Percentiles rank a stretch among this genome's conserved stretches.
Evolutionary conservation across 2,113 vertebrate species (phyloP).

Genomic region (Polypterus senegalus): DNA sequence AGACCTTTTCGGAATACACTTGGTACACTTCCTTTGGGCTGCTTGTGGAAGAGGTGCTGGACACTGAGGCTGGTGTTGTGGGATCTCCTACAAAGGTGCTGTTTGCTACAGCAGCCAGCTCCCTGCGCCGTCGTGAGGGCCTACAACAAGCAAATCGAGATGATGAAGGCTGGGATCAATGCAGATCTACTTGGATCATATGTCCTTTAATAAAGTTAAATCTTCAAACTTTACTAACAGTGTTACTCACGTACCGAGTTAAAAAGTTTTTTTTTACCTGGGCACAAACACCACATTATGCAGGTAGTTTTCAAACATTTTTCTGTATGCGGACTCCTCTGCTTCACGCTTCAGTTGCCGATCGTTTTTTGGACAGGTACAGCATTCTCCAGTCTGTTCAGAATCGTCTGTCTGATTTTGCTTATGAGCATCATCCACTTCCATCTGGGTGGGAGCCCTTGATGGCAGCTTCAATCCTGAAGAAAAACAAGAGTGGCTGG

Average conservation of each 20-base stretch:
- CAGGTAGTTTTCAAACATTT: conserved; percentile 91
- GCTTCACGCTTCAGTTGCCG: conserved; percentile 80
- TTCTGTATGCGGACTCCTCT: conserved; percentile 80
- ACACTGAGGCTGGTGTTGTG: conserved; percentile 33
- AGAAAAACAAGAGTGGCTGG: background rate
- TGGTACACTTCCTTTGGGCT: conserved; percentile 35
- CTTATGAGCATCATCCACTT: conserved; percentile 64
- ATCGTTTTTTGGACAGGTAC: conserved; percentile 86
- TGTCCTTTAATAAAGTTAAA: background rate
- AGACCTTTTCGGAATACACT: conserved; percentile 61
- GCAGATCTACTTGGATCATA: background rate
- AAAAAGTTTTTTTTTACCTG: conserved; percentile 45
- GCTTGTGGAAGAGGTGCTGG: conserved; percentile 38
- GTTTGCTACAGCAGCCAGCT: conserved; percentile 57
- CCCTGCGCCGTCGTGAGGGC: conserved; percentile 67
- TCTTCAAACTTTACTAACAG: no score
- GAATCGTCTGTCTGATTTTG: conserved; percentile 68
- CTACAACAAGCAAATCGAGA: conserved; percentile 29
- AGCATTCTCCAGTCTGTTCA: conserved; percentile 54
- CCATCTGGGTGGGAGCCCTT: conserved; percentile 68
- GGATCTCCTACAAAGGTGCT: conserved; percentile 36
- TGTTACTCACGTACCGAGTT: no score
- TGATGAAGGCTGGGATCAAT: background rate
- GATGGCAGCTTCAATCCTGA: conserved; percentile 83
- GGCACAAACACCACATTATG: conserved; percentile 89